Conservation (phyloP, 2,797 vertebrate species). For the Benthosema pterotum region DNA sequence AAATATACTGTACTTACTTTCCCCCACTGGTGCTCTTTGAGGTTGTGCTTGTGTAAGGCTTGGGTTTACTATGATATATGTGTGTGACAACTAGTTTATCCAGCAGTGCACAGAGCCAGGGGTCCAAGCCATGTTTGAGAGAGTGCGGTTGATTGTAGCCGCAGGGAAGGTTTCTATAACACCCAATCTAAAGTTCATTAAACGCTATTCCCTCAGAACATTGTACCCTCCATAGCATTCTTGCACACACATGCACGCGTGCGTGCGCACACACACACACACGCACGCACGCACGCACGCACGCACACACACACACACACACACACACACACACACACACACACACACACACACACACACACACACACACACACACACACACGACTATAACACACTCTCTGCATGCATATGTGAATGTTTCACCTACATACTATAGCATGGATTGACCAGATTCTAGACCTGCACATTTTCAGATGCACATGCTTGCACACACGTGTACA, state of each 20-base stretch:
- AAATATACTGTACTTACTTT: constrained; percentile 28
- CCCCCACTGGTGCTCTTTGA: constrained; percentile 34
- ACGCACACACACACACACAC: constrained; percentile 29
- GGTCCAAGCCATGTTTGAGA: constrained; percentile 56
- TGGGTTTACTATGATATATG: constrained; percentile 60
- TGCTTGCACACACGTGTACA: constrained; percentile 35
- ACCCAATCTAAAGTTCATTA: constrained; percentile 77
- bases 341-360: constrained; percentile 8
- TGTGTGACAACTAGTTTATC: constrained; percentile 43
- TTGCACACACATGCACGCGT: not conserved
- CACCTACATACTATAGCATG: no score
- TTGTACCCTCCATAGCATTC: constrained; percentile 12
- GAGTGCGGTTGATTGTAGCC: constrained; percentile 60
- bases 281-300: constrained; percentile 1
- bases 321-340: not conserved
- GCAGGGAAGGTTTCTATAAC: constrained; percentile 66
- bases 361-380: constrained; percentile 5
- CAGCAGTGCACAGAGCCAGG: constrained; percentile 41
- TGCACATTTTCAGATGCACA: no score
- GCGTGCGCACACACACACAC: not conserved
- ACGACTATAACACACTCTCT: no score
- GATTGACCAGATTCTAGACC: no score
- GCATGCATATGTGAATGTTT: no score
- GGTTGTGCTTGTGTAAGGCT: constrained; percentile 36
- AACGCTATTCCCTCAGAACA: constrained; percentile 58